Base-by-base conservation (phyloP, 2,113 vertebrate species). In the Agelaius phoeniceus region DNA sequence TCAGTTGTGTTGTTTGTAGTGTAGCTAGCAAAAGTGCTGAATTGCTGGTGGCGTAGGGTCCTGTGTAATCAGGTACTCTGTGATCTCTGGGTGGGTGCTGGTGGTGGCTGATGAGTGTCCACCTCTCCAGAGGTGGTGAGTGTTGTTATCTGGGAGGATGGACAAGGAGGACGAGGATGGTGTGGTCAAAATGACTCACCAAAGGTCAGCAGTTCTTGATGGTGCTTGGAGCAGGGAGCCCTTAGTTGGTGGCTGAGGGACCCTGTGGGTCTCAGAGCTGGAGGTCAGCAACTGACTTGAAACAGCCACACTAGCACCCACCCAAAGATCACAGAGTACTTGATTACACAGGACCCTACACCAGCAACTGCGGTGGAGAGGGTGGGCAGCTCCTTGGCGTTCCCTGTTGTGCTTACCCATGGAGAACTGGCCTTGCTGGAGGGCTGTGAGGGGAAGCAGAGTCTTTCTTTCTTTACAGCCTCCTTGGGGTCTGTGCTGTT, bases 1-100 rank as follows among this genome's bases (percentile, higher is more conserved):
- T 43, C 31, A 37, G 24, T 87, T 44, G 9, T 0, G 1, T 6
- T 35, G 46, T 48, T 28, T 31, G 2, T 11, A 28, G 55, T 0
- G 1, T 58, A 46, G 51, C 59, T 61, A 46, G 21, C 33, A 63
- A 51, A 87, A 51, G 20, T 88, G 57, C 85, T 58, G 88, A 85
- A 28, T 73, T 48, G 24, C 17, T 72, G 6, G 1, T 71, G 57
- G 16, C 37, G 19, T n/a, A 16, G 48, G 18, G 35, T 37, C 30
- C 52, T 43, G 24, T 66, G 28, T 82, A 35, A 73, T 37, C 37
- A 28, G 6, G 4, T 13, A 5, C 55, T 79, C 24, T 7, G 0
- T 44, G 13, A 31, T 74, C 28, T 89, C 30, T 62, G 61, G 19
- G 24, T 76, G 66, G 27, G 44, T 91, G 67, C 30, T 83, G 3